Evolutionary conservation across 2,888 invertebrate species (phyloP).

Genomic region (Chrysina gloriosa): DNA sequence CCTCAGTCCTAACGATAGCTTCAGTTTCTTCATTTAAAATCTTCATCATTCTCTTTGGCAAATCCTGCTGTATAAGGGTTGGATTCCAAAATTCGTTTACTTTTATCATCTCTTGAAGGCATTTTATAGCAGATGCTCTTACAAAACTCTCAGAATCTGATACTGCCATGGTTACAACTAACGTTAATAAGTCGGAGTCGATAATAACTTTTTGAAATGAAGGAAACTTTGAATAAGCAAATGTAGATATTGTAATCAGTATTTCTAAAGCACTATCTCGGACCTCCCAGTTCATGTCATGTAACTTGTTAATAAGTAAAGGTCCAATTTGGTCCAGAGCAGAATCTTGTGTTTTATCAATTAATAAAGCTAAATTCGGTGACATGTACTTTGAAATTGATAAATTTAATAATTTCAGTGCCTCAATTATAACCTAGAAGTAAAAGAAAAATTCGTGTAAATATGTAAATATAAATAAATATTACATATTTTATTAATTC

Average conservation of each 20-base stretch:
- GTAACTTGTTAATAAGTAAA: constrained; percentile 76
- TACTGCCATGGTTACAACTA: constrained; percentile 74
- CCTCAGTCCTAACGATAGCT: constrained; percentile 82
- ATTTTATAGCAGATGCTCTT: constrained; percentile 79
- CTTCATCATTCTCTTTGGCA: constrained; percentile 69
- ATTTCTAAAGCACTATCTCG: constrained; percentile 82
- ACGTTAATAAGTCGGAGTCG: constrained; percentile 73
- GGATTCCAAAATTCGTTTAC: constrained; percentile 77
- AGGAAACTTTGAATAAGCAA: constrained; percentile 75
- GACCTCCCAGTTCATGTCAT: constrained; percentile 82
- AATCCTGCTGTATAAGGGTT: constrained; percentile 69
- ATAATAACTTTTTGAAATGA: constrained; percentile 79
- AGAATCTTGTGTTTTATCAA: constrained; percentile 74
- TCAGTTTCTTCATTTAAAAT: constrained; percentile 77
- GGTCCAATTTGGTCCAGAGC: constrained; percentile 75
- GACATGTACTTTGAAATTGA: constrained; percentile 81
- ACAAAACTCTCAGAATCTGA: constrained; percentile 81
- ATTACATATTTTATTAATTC: no score
- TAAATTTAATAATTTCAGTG: constrained; percentile 76
- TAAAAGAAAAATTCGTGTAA: constrained; percentile 2
- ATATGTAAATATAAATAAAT: background rate
- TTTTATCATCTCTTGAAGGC: constrained; percentile 75
- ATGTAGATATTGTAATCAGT: constrained; percentile 75
- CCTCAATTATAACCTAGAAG: constrained; percentile 76
- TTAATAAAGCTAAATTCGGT: constrained; percentile 79